phyloP scores from a whole-genome alignment of 2,888 invertebrate genomes.

The Drosophila paramelanica region DNA sequence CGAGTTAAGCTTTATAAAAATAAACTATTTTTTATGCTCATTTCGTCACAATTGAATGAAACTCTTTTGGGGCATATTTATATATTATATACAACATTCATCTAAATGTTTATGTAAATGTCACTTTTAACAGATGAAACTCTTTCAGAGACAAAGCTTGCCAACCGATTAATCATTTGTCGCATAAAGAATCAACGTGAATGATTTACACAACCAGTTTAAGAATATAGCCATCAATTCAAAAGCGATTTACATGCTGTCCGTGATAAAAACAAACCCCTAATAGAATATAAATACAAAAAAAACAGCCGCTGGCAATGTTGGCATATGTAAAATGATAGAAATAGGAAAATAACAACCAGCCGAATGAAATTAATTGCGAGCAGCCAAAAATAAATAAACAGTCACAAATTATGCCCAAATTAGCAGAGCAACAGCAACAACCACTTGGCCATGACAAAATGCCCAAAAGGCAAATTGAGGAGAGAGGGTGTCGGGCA shows the following conservation, averaged over 20 bases:
- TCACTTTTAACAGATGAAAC: neutral
- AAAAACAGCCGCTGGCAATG: constrained; percentile 57
- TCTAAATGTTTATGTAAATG: neutral
- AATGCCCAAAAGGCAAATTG: constrained; percentile 21
- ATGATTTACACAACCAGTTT: constrained; percentile 47
- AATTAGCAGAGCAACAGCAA: constrained; percentile 81
- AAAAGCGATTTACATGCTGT: constrained; percentile 33
- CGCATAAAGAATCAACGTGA: constrained; percentile 15
- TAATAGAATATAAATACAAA: neutral
- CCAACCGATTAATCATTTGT: constrained; percentile 7
- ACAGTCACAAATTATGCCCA: constrained; percentile 82
- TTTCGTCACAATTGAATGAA: too few species aligned
- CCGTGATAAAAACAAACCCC: constrained; percentile 11
- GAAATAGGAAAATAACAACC: constrained; percentile 63
- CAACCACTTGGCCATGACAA: constrained; percentile 63
- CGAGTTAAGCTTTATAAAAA: too few species aligned
- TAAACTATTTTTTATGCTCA: too few species aligned
- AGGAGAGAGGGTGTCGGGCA: neutral
- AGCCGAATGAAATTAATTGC: constrained; percentile 73
- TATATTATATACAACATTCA: too few species aligned
- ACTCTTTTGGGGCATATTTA: too few species aligned
- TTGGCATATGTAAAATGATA: constrained; percentile 73
- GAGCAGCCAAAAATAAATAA: constrained; percentile 71
- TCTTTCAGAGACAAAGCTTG: too few species aligned
- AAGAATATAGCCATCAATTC: constrained; percentile 57